phyloP scores from a whole-genome alignment of 37 sponge, comb jelly and placozoan genomes.

The Haliclona indistincta region DNA sequence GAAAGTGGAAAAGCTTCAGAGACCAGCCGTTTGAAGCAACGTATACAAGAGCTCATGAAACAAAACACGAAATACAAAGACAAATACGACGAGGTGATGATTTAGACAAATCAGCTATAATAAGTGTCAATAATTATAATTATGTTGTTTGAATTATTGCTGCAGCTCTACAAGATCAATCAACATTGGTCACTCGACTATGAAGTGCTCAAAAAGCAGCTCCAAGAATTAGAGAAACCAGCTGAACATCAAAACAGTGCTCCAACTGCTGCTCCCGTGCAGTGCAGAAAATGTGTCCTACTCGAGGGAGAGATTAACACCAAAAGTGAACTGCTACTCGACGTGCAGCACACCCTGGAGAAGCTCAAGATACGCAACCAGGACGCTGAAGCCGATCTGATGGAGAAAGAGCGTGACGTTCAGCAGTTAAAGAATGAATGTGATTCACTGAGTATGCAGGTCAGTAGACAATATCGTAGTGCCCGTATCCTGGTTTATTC shows the following conservation, averaged over 20 bases:
- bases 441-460: conserved; percentile 35
- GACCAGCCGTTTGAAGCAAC: not conserved
- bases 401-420: not conserved
- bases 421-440: conserved; percentile 28
- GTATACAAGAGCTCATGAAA: not conserved
- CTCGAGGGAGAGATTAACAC: conserved; percentile 12
- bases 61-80: conserved; percentile 1
- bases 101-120: not conserved
- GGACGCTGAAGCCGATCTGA: not conserved
- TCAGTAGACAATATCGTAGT: too few species aligned
- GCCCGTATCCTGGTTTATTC: too few species aligned
- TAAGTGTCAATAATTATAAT: not conserved
- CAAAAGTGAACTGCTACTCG: not conserved
- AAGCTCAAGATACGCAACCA: not conserved
- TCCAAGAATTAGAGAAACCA: not conserved
- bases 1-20: conserved; percentile 18
- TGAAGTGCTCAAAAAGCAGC: conserved; percentile 16
- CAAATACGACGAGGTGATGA: conserved; percentile 17
- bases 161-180: conserved; percentile 45
- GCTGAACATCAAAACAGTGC: too few species aligned
- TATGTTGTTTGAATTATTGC: not conserved
- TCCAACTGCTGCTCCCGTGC: too few species aligned
- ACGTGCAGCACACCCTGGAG: not conserved
- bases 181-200: conserved; percentile 56
- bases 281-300: not conserved